Evolutionary conservation across 2,113 vertebrate genomes (phyloP), one percentile per base, ranked within the genome.

Genomic region (Hepsetus odoe): DNA sequence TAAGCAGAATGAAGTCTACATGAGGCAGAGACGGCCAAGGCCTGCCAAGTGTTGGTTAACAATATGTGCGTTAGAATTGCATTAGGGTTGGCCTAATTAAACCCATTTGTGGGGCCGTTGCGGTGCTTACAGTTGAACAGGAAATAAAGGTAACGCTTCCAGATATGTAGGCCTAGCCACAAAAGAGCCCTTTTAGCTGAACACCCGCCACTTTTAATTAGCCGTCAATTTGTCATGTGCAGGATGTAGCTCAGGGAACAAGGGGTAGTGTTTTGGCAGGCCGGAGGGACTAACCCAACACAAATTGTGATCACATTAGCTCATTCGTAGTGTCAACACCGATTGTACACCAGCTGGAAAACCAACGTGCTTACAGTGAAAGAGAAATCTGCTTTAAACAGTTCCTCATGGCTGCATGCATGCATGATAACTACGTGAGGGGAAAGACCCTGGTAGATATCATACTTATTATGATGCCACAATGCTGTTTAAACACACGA

Each of bases 61-160:
- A 82, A 67, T 61, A 75, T 53, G 28, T 24, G 28, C n/a, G 38
- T 67, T 46, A 66, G 62, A 77, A 77, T 73, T 68, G 62, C 80
- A 77, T 77, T 72, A 77, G 62, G 61, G 26, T 49, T 33, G 49
- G 53, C 53, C 49, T 82, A 64, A 81, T 81, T 76, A 77, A 77
- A 68, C 32, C 69, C 74, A 67, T 66, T 82, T 38, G 44, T 70
- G 76, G 66, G 72, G 66, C 79, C 53, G 40, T 66, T 20, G 30
- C 33, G 53, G 66, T 71, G 66, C 44, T 62, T 64, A 72, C 69
- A 12, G 69, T 69, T 46, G 12, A 68, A 40, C 53, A 38, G 75
- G 69, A 82, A 26, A 66, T 72, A 73, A 82, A 82, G 75, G 53
- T 77, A 77, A 67, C 44, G 24, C 20, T 82, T 67, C n/a, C 44